A percentile compares a stretch with the other conserved stretches of the same genome.
These are phyloP conservation scores for Echinometra lucunter DNA, from an alignment of 53 echinoderm and acorn worm species.

Conservation along the genomic window DNA sequence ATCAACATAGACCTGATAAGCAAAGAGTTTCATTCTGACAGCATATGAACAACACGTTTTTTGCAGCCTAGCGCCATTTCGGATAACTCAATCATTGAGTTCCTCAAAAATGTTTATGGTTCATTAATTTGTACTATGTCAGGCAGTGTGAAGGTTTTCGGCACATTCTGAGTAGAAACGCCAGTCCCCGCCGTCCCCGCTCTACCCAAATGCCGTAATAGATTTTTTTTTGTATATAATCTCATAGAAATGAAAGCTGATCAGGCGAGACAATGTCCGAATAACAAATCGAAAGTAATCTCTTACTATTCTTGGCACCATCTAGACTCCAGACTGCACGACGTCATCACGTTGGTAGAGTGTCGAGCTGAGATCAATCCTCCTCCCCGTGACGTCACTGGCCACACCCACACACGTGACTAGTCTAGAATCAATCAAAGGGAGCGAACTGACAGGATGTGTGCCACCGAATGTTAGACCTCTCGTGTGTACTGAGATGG, in stretches of 20 bases:
- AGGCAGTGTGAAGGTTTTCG: too few relatives aligned
- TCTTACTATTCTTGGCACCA: slow-evolving; percentile 77
- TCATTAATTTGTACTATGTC: too few relatives aligned
- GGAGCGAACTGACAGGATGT: slow-evolving; percentile 94
- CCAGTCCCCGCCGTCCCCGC: not conserved
- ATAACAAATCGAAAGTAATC: not conserved
- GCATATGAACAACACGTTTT: not conserved
- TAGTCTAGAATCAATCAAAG: slow-evolving; percentile 90
- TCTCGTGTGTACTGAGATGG: slow-evolving; percentile 76
- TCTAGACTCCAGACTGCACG: slow-evolving; percentile 90
- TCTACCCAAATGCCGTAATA: not conserved
- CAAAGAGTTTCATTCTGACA: not conserved
- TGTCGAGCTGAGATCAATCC: slow-evolving; percentile 71
- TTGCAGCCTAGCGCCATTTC: not conserved
- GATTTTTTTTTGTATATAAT: not conserved
- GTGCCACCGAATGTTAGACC: slow-evolving; percentile 85
- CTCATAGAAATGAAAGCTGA: too few relatives aligned
- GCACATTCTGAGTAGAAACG: not conserved
- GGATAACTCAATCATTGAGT: not conserved
- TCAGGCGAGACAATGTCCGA: not conserved
- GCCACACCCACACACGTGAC: slow-evolving; percentile 89
- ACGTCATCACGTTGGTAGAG: slow-evolving; percentile 82
- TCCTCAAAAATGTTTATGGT: not conserved
- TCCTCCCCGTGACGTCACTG: slow-evolving; percentile 76
- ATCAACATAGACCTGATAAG: not conserved